These are phyloP conservation scores for Bambusicola thoracicus DNA, from an alignment of 2,113 vertebrate species.

Conservation along the genomic window DNA sequence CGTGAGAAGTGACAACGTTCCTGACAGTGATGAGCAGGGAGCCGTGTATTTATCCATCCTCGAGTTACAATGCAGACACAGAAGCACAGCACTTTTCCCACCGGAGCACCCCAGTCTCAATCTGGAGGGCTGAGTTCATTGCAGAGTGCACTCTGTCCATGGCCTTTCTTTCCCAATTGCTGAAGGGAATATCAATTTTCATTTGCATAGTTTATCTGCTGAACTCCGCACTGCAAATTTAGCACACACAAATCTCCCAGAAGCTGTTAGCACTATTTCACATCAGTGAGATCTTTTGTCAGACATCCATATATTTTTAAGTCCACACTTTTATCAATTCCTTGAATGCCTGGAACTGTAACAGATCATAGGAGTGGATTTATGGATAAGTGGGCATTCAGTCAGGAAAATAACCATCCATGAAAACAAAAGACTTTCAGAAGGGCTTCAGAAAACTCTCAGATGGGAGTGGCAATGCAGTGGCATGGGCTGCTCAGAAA, in stretches of 20 bases:
- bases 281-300: background rate
- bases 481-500: too few relatives aligned
- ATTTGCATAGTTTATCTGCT: conserved; percentile 30
- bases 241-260: background rate
- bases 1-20: conserved; percentile 25
- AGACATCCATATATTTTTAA: background rate
- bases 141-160: background rate
- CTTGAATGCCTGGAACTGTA: background rate
- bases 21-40: conserved; percentile 53
- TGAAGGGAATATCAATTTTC: conserved; percentile 38
- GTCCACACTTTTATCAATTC: background rate
- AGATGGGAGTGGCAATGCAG: too few relatives aligned
- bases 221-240: background rate
- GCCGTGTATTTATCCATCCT: conserved; percentile 37
- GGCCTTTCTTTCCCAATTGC: background rate
- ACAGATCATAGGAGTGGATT: background rate
- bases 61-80: background rate
- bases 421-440: background rate
- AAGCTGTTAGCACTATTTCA: conserved; percentile 48
- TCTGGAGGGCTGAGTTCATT: conserved; percentile 1
- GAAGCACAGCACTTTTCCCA: conserved; percentile 25
- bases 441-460: background rate
- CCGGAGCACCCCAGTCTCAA: background rate
- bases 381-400: background rate
- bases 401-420: background rate